Base-by-base conservation (phyloP, 2,797 vertebrate genomes). In the Leuciscus waleckii region DNA sequence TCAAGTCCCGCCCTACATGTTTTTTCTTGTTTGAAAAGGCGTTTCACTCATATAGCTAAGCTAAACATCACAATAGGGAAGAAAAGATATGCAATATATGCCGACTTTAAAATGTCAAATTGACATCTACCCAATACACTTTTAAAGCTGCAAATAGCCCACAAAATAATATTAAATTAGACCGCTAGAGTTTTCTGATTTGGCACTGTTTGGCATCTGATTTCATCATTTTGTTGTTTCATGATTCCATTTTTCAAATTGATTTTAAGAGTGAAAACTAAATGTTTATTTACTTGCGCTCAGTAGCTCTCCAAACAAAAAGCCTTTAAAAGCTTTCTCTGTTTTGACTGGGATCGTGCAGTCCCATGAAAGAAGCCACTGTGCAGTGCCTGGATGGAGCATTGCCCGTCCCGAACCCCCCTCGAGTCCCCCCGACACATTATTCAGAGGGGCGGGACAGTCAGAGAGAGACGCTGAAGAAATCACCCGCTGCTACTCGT, bases 401-500 rank as follows among this genome's bases (percentile, higher is more conserved):
- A 87, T 88, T 88, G 89, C 86, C 54, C 63, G 88, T 92, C 92
- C 75, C 67, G 23, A 85, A 37, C 89, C 92, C 91, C 91, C 93
- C 49, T 86, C n/a, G n/a, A 41, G 5, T 56, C 76, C 10, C 88
- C 92, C 89, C 90, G 11, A 10, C 35, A 63, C 29, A 88, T 90
- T 91, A 91, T 90, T 91, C 87, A 92, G 92, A 92, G 90, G 93
- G 94, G 94, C 94, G 94, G 94, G 93, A 90, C 94, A 93, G 92
- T 19, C 51, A 21, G 46, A 49, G 46, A 49, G 16, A 94, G 94
- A 93, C 86, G 92, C 89, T 92, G 89, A 90, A 51, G 39, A 77
- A 86, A 58, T 26, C 56, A 39, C 23, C 70, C 19, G 85, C 70
- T 16, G 43, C 82, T 67, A 10, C 29, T 63, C 35, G 58, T 51